phyloP scores from a whole-genome alignment of 2,797 vertebrate genomes.

The Limnodromus scolopaceus region DNA sequence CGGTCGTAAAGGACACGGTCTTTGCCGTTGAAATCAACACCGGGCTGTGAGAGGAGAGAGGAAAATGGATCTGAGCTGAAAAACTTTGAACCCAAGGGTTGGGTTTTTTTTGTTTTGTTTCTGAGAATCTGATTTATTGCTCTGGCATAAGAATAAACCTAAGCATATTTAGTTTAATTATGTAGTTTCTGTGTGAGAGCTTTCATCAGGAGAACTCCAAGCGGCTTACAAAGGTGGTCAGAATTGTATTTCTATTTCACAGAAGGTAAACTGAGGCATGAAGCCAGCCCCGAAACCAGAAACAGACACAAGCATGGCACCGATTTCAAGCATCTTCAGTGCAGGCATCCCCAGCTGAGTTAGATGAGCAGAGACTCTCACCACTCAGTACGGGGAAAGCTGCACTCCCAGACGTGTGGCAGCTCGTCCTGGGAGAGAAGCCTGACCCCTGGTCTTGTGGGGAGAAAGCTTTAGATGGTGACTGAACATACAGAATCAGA shows the following conservation, averaged over 20 bases:
- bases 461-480: not conserved
- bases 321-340: not conserved
- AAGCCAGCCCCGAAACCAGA: not conserved
- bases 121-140: not conserved
- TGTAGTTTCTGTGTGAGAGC: not conserved
- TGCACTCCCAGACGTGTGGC: not conserved
- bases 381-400: not conserved
- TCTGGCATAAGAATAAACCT: not conserved
- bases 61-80: not conserved
- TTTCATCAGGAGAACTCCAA: not conserved
- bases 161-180: not conserved
- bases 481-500: not conserved
- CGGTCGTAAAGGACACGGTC: accelerated
- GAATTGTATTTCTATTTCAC: not conserved
- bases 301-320: not conserved
- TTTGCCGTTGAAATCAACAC: not conserved
- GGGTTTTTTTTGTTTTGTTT: not conserved
- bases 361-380: not conserved
- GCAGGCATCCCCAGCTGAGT: not conserved
- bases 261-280: not conserved
- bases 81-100: not conserved
- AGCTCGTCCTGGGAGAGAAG: not conserved
- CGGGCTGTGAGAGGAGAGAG: not conserved
- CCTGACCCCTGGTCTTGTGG: not conserved
- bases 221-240: not conserved